Evolutionary conservation across 2,888 invertebrate species (phyloP), one percentile per base, ranked within the genome.

Genomic region (Neuroscelio doddi): DNA sequence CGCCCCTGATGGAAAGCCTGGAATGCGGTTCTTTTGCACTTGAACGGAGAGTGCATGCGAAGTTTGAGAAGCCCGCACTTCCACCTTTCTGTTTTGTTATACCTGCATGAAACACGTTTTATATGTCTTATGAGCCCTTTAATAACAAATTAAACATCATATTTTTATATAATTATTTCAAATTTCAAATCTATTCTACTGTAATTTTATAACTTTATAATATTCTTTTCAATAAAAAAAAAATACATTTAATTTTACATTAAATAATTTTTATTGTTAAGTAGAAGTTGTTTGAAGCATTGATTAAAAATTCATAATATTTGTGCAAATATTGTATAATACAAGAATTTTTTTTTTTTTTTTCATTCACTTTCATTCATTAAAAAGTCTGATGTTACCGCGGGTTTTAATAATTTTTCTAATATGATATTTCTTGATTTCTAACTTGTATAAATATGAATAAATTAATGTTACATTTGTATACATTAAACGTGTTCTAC

Each of bases 11-110:
- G 9, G 14, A 12, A 34, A 10, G 34, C 14, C 12, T 34, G 34
- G 34, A 34, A 34, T 34, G 34, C 34, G 34, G 34, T 12, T 34
- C 34, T 34, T 34, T 34, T 34, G 34, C 34, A 34, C 34, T 34
- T 34, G 34, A 34, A 14, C 34, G 2, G 34, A 34, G 14, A 34
- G 12, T 14, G 34, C 34, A 34, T 7, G 34, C 34, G 12, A 21
- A 21, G 21, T 21, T 21, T 5, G 21, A 12, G 34, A 10, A 34
- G 10, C 34, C 7, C 14, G 5, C 12, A 10, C 3, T 12, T 34
- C 14, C 10, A 12, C 14, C 14, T 10, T 34, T n/a, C 34, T 34
- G 34, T 34, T 34, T 34, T 34, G 14, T 12, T 34, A 4, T 34
- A 34, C 34, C 34, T 34, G 34, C 14, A 34, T 34, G 1, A 34